Percentiles rank a stretch among this genome's conserved stretches.
Evolutionary conservation across 1,140 invertebrate species (phyloP).

Genomic region (Pemphigus obesinymphae): DNA sequence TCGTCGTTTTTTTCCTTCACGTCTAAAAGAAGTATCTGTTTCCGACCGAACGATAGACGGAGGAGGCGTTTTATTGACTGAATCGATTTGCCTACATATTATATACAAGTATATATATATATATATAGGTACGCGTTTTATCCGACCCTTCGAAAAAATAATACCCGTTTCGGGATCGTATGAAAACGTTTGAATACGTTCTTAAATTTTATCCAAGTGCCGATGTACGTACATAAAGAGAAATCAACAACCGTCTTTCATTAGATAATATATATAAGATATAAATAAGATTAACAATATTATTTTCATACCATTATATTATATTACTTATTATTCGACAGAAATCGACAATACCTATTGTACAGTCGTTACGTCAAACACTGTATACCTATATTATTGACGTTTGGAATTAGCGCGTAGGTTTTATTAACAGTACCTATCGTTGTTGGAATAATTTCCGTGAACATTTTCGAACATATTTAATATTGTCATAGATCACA

Average conservation of each 20-base stretch:
- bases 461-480: too few relatives aligned
- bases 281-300: background rate
- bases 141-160: slow-evolving; percentile 8
- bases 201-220: background rate
- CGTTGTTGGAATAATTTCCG: too few relatives aligned
- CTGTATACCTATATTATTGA: too few relatives aligned
- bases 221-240: background rate
- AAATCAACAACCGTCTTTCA: background rate
- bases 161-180: background rate
- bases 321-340: background rate
- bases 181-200: background rate
- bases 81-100: slow-evolving; percentile 5
- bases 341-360: too few relatives aligned
- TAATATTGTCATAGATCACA: too few relatives aligned
- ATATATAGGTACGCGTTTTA: background rate
- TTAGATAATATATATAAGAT: background rate
- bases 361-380: too few relatives aligned
- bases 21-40: slow-evolving; percentile 27
- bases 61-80: slow-evolving; percentile 27
- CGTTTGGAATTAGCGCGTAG: too few relatives aligned
- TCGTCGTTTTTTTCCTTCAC: background rate
- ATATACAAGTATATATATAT: too few relatives aligned
- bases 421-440: too few relatives aligned
- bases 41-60: background rate
- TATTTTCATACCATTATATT: background rate